Evolutionary conservation across 2,113 vertebrate species (phyloP).

Genomic region (Cricetomys ansorgei): DNA sequence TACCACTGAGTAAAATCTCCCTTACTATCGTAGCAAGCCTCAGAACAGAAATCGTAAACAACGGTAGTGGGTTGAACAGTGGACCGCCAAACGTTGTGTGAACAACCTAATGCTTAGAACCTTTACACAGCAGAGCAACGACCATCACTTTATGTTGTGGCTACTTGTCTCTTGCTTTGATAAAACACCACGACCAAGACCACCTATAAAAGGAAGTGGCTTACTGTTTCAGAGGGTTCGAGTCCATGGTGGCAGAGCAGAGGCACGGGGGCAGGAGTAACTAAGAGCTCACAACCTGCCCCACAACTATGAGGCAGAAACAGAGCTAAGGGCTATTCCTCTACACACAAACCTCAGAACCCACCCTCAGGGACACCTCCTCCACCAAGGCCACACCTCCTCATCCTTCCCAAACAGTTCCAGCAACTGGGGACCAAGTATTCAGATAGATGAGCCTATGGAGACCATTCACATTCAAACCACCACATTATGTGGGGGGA

Average conservation of each 20-base stretch:
- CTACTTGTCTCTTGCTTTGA: neutral
- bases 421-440: neutral
- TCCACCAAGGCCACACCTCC: neutral
- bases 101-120: neutral
- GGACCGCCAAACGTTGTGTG: neutral
- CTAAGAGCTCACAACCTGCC: neutral
- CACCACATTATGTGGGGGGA: neutral
- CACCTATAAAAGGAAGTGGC: neutral
- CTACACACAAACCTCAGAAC: neutral
- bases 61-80: neutral
- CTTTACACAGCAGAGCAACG: neutral
- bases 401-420: neutral
- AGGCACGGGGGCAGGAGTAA: neutral
- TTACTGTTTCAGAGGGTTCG: neutral
- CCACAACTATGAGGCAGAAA: neutral
- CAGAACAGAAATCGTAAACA: constrained; percentile 19
- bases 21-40: neutral
- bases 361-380: neutral
- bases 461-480: neutral
- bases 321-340: no score
- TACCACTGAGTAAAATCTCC: neutral
- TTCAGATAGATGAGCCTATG: neutral
- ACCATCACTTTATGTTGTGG: neutral
- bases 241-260: neutral
- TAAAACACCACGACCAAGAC: neutral